Evolutionary conservation across 2,888 invertebrate genomes (phyloP).

Genomic region (Archaeoteleia sp.): DNA sequence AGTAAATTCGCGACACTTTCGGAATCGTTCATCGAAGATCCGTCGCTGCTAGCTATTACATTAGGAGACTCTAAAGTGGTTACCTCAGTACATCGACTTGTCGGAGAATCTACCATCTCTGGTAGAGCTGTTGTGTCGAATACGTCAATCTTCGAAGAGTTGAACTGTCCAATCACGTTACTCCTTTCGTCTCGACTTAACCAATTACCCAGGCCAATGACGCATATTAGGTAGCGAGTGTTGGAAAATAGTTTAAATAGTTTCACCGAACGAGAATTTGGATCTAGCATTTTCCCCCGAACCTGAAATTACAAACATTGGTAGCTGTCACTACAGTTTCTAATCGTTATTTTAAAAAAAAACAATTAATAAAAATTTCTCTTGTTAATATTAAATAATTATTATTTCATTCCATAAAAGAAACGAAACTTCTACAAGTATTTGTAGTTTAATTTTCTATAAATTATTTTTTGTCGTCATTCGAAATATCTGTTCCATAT

Average conservation of each 20-base stretch:
- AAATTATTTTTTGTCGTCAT: too few relatives aligned
- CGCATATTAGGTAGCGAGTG: constrained; percentile 90
- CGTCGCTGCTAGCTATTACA: constrained; percentile 73
- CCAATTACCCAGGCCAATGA: constrained; percentile 90
- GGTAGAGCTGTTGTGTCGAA: constrained; percentile 78
- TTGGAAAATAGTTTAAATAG: constrained; percentile 85
- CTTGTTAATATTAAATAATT: too few relatives aligned
- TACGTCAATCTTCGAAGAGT: constrained; percentile 70
- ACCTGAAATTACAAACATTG: constrained; percentile 77
- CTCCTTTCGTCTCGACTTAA: constrained; percentile 72
- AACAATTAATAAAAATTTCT: too few relatives aligned
- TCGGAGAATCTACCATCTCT: constrained; percentile 82
- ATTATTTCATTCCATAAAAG: too few relatives aligned
- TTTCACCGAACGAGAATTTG: constrained; percentile 83
- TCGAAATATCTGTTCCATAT: too few relatives aligned
- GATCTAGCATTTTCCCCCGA: constrained; percentile 84
- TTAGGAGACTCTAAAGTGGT: constrained; percentile 83
- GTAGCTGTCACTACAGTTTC: too few relatives aligned
- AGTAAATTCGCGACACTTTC: constrained; percentile 82
- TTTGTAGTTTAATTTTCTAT: too few relatives aligned
- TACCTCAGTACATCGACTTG: constrained; percentile 86
- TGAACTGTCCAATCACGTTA: constrained; percentile 60
- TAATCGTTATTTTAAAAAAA: too few relatives aligned
- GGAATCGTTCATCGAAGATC: constrained; percentile 74
- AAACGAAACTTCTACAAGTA: too few relatives aligned